phyloP scores from a whole-genome alignment of 2,888 invertebrate genomes.

The Synanthedon formicaeformis region DNA sequence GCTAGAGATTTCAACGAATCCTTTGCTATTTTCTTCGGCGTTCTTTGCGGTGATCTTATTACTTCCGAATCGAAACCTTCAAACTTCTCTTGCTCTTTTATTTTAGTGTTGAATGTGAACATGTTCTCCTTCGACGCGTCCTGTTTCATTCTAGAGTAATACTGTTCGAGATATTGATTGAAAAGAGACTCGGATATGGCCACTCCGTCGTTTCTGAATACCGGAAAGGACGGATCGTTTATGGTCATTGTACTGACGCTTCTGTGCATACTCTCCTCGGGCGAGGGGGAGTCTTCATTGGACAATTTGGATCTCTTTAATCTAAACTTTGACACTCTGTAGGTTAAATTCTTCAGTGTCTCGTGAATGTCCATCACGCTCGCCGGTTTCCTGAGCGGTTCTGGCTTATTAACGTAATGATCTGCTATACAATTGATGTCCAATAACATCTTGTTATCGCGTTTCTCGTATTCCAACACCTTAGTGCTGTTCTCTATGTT shows the following conservation, averaged over 20 bases:
- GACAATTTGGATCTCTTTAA: constrained; percentile 36
- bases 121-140: constrained; percentile 53
- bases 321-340: constrained; percentile 69
- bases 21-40: constrained; percentile 50
- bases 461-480: constrained; percentile 39
- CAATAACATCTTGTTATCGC: constrained; percentile 44
- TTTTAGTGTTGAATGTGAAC: constrained; percentile 49
- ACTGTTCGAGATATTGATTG: constrained; percentile 76
- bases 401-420: constrained; percentile 62
- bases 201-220: constrained; percentile 80
- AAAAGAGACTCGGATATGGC: constrained; percentile 80
- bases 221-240: constrained; percentile 82
- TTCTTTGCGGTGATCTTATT: constrained; percentile 48
- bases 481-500: constrained; percentile 45
- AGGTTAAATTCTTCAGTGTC: constrained; percentile 67
- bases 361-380: constrained; percentile 77
- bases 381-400: constrained; percentile 52
- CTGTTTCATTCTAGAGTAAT: constrained; percentile 69
- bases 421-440: constrained; percentile 58
- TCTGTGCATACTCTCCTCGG: constrained; percentile 33
- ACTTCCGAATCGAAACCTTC: constrained; percentile 64
- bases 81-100: constrained; percentile 51
- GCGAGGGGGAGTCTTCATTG: constrained; percentile 40
- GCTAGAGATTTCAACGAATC: constrained; percentile 35
- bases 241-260: constrained; percentile 75